A percentile compares a stretch with the other conserved stretches of the same genome.
These are phyloP conservation scores for Cheilosia grossa DNA, from an alignment of 2,888 invertebrate species.

Conservation along the genomic window DNA sequence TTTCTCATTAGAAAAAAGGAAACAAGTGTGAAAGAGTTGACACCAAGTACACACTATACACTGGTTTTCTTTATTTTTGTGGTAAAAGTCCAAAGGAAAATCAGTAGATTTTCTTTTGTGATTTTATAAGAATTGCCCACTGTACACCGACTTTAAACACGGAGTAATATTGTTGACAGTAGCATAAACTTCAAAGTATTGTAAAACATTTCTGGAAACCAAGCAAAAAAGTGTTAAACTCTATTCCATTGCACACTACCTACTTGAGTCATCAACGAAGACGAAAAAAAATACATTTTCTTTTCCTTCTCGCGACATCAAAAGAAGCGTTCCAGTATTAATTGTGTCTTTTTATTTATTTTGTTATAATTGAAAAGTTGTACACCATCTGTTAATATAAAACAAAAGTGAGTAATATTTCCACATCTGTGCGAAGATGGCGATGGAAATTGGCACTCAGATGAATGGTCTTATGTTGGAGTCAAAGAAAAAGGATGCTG, in stretches of 20 bases:
- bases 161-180: slow-evolving; percentile 25
- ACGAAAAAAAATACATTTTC: slow-evolving; percentile 35
- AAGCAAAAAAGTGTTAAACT: slow-evolving; percentile 33
- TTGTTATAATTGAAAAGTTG: slow-evolving; percentile 28
- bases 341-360: slow-evolving; percentile 50
- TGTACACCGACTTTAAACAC: slow-evolving; percentile 6
- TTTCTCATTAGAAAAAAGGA: slow-evolving; percentile 62
- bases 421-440: slow-evolving; percentile 77
- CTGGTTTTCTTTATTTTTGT: slow-evolving; percentile 68
- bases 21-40: slow-evolving; percentile 63
- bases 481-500: slow-evolving; percentile 81
- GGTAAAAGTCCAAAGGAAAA: slow-evolving; percentile 69
- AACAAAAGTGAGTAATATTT: slow-evolving; percentile 40
- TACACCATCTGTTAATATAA: slow-evolving; percentile 49
- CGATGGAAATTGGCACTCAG: slow-evolving; percentile 81
- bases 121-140: slow-evolving; percentile 34
- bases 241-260: slow-evolving; percentile 20
- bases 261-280: slow-evolving; percentile 60
- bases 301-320: slow-evolving; percentile 41
- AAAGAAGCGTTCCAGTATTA: slow-evolving; percentile 62
- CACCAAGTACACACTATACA: slow-evolving; percentile 26
- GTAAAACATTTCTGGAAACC: not conserved
- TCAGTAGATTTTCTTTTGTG: slow-evolving; percentile 59
- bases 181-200: slow-evolving; percentile 32
- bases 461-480: slow-evolving; percentile 78